Conservation (phyloP, 2,797 vertebrate genomes). For the Anas bahamensis region DNA sequence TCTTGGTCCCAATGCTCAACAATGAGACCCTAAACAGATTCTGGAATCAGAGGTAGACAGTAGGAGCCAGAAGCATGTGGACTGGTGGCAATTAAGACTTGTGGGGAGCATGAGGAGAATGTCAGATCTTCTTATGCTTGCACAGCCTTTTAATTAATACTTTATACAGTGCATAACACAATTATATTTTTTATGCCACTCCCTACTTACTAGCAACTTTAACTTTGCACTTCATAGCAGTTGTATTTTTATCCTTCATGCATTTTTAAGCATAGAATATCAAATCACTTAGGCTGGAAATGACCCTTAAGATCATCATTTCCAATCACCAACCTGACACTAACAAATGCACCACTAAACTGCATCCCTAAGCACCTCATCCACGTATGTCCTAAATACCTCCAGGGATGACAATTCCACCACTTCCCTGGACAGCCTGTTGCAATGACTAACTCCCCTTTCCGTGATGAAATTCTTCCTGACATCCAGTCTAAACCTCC, state of each 20-base stretch:
- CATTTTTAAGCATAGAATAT: neutral
- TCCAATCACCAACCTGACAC: neutral
- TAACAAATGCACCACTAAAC: neutral
- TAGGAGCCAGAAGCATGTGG: neutral
- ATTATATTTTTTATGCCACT: neutral
- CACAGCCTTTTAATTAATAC: neutral
- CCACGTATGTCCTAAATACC: neutral
- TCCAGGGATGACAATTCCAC: neutral
- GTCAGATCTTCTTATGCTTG: neutral
- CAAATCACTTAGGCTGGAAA: neutral
- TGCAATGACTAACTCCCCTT: neutral
- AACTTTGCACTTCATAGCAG: neutral
- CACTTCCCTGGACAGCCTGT: neutral
- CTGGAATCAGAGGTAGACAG: neutral
- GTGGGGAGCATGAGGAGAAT: neutral
- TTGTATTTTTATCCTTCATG: neutral
- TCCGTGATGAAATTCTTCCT: neutral
- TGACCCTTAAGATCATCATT: neutral
- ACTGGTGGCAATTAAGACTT: neutral
- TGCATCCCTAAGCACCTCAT: neutral
- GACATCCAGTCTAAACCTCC: neutral
- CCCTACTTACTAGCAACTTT: neutral
- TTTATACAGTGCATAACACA: neutral
- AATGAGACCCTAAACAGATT: neutral
- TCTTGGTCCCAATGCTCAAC: neutral